Evolutionary conservation across 2,113 vertebrate genomes (phyloP).

Genomic region (Capreolus pygargus): DNA sequence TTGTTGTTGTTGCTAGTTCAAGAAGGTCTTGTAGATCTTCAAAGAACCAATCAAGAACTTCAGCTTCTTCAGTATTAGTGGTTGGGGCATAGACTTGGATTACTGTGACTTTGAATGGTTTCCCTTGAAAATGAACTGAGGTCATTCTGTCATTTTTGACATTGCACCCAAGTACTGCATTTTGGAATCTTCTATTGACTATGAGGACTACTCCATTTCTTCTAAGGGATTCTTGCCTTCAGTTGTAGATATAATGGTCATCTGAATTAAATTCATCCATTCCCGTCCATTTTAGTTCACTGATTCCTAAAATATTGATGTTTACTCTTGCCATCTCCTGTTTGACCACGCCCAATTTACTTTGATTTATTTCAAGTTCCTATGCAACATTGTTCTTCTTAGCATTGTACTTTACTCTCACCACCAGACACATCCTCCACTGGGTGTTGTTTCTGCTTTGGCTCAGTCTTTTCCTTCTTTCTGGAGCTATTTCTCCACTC

Average conservation of each 20-base stretch:
- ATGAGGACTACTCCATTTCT: background rate
- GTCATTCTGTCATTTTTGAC: background rate
- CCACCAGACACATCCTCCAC: background rate
- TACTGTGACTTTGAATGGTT: background rate
- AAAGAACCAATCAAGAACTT: background rate
- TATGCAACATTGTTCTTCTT: background rate
- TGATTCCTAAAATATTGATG: background rate
- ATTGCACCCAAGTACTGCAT: background rate
- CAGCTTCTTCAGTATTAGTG: background rate
- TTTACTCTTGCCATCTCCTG: background rate
- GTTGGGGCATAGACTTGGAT: background rate
- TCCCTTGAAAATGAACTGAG: background rate
- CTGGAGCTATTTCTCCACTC: background rate
- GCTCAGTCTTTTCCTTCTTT: background rate
- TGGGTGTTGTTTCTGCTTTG: background rate
- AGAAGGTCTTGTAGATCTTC: background rate
- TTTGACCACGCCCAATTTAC: background rate
- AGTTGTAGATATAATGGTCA: background rate
- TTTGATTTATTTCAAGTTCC: background rate
- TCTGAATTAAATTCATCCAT: background rate
- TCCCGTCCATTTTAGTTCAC: background rate
- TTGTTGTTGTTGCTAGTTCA: background rate
- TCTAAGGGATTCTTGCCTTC: background rate
- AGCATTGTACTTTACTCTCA: background rate
- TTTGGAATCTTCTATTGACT: background rate